phyloP scores from a whole-genome alignment of 2,113 vertebrate genomes.

The Elanus axillaris region DNA sequence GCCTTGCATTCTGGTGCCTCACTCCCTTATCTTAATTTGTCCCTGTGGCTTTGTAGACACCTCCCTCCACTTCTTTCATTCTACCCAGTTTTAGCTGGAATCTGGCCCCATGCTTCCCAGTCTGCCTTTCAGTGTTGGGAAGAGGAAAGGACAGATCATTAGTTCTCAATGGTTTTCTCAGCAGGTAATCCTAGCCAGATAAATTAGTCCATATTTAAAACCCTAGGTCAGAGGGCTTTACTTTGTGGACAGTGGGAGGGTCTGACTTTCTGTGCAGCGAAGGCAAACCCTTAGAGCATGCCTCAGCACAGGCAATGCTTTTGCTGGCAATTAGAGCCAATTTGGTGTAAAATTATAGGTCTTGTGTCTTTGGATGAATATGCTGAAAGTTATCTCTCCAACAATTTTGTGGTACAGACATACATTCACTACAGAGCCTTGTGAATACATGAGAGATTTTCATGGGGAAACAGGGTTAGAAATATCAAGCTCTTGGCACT shows the following conservation, averaged over 20 bases:
- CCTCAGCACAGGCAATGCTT: not conserved
- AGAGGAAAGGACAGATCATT: constrained; percentile 33
- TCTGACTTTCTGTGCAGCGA: not conserved
- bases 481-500: not conserved
- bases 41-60: not conserved
- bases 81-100: not conserved
- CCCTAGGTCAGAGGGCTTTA: constrained; percentile 32
- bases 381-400: constrained; percentile 36
- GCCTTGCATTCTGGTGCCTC: not conserved
- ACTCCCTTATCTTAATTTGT: not conserved
- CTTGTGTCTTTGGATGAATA: not conserved
- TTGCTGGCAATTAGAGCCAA: constrained; percentile 45
- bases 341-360: constrained; percentile 53
- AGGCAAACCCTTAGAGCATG: not conserved
- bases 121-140: not conserved
- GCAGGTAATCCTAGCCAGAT: constrained; percentile 25
- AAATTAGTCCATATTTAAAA: constrained; percentile 43
- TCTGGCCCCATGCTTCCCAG: not conserved
- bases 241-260: not conserved
- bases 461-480: not conserved
- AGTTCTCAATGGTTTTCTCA: constrained; percentile 40
- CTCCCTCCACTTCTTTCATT: not conserved
- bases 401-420: constrained; percentile 27
- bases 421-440: not conserved
- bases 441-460: constrained; percentile 3